Conservation (phyloP, 2,113 vertebrate species). For the Vicugna pacos region DNA sequence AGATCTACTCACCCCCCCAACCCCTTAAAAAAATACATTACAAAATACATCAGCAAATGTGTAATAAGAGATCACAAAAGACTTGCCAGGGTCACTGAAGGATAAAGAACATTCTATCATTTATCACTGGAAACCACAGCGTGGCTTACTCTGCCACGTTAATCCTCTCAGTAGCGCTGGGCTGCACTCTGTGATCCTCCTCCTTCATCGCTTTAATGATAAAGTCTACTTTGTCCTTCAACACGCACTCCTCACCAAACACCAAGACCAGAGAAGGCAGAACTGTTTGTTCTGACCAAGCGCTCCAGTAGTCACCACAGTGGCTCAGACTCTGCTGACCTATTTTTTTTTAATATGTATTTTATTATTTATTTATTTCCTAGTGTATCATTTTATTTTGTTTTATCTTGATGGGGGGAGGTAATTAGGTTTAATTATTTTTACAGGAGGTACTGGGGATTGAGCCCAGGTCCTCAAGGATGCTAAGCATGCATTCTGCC, state of each 20-base stretch:
- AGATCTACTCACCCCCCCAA: not conserved
- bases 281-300: not conserved
- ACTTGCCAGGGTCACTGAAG: conserved; percentile 44
- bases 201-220: conserved; percentile 50
- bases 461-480: too few relatives aligned
- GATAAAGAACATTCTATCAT: conserved; percentile 27
- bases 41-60: not conserved
- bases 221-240: conserved; percentile 38
- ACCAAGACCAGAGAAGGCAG: conserved; percentile 19
- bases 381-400: too few relatives aligned
- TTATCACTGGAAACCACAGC: conserved; percentile 21
- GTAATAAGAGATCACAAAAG: conserved; percentile 49
- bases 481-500: too few relatives aligned
- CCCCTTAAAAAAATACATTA: not conserved
- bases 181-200: conserved; percentile 27
- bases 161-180: conserved; percentile 25
- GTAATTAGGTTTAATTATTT: too few relatives aligned
- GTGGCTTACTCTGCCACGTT: not conserved
- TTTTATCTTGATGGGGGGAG: too few relatives aligned
- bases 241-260: conserved; percentile 32
- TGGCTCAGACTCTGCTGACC: not conserved
- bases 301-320: not conserved
- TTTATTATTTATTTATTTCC: too few relatives aligned
- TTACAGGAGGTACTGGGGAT: too few relatives aligned
- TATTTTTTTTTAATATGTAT: not conserved